Percentiles rank a stretch among this genome's conserved stretches.
Conservation (phyloP, 2,888 invertebrate species). For the Norana najaformis region DNA sequence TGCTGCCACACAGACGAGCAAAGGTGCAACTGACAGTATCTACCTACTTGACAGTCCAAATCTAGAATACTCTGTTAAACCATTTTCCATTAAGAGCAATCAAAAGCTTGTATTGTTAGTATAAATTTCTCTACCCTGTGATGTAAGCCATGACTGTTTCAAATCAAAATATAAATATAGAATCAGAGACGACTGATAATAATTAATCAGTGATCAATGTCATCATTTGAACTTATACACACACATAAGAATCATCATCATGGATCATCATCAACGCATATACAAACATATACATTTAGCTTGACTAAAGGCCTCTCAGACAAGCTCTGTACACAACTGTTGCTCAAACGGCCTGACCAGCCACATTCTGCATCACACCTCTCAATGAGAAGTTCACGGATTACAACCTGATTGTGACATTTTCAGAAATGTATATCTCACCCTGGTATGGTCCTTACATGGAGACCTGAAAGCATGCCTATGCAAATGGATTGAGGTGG, state of each 20-base stretch:
- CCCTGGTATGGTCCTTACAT: background rate
- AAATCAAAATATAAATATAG: background rate
- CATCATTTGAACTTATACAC: background rate
- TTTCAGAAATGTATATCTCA: background rate
- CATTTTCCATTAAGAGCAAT: background rate
- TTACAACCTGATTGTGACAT: background rate
- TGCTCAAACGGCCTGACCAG: no score
- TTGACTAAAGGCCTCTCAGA: background rate
- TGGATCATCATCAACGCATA: background rate
- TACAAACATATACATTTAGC: background rate
- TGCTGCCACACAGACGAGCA: no score
- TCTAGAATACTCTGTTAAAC: background rate
- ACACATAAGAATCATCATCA: background rate
- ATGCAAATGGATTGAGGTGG: background rate
- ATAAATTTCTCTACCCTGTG: background rate
- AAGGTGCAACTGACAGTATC: background rate
- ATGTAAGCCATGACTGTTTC: background rate
- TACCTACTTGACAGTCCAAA: background rate
- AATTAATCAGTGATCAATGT: background rate
- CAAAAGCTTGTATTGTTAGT: background rate
- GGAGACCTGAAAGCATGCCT: background rate
- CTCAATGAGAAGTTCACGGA: background rate
- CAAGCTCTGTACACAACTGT: background rate
- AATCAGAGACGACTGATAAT: background rate
- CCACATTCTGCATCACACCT: no score